Percentiles rank a stretch among this genome's conserved stretches.
These are phyloP conservation scores for Leptodactylus fallax DNA, from an alignment of 2,797 vertebrate genomes.

Conservation along the genomic window DNA sequence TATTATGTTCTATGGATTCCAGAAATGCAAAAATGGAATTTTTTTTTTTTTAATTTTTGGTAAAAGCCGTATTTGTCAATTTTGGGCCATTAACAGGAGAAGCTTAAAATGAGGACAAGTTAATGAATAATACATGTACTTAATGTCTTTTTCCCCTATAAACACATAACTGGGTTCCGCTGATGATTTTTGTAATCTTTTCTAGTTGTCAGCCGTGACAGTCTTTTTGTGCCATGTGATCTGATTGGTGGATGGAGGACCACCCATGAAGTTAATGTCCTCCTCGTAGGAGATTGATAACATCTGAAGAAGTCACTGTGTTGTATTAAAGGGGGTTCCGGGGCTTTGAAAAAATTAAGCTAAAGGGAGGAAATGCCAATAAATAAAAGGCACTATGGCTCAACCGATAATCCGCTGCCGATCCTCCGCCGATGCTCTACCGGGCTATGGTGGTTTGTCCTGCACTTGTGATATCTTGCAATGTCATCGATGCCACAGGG, in stretches of 20 bases:
- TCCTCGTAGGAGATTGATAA: slow-evolving; percentile 7
- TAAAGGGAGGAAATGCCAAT: too few relatives aligned
- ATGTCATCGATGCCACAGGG: too few relatives aligned
- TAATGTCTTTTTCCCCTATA: slow-evolving; percentile 55
- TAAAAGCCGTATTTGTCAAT: slow-evolving; percentile 62
- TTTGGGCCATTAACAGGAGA: slow-evolving; percentile 62
- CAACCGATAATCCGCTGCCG: too few relatives aligned
- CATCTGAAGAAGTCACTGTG: neutral
- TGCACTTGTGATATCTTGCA: too few relatives aligned
- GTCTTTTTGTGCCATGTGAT: neutral
- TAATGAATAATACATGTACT: slow-evolving; percentile 65
- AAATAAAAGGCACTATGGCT: too few relatives aligned
- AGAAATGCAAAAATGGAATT: slow-evolving; percentile 57
- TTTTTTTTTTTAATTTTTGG: slow-evolving; percentile 66
- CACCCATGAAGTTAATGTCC: slow-evolving; percentile 45
- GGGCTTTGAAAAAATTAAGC: too few relatives aligned
- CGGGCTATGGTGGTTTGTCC: too few relatives aligned
- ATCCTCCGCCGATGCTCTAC: too few relatives aligned
- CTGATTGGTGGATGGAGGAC: neutral
- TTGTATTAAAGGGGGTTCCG: neutral
- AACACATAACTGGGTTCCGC: slow-evolving; percentile 60
- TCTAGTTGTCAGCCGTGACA: slow-evolving; percentile 50
- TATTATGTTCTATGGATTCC: slow-evolving; percentile 69
- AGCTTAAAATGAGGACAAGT: slow-evolving; percentile 62
- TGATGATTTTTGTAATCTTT: slow-evolving; percentile 52